Evolutionary conservation across 1,140 invertebrate species (phyloP).

Genomic region (Cydia pomonella): DNA sequence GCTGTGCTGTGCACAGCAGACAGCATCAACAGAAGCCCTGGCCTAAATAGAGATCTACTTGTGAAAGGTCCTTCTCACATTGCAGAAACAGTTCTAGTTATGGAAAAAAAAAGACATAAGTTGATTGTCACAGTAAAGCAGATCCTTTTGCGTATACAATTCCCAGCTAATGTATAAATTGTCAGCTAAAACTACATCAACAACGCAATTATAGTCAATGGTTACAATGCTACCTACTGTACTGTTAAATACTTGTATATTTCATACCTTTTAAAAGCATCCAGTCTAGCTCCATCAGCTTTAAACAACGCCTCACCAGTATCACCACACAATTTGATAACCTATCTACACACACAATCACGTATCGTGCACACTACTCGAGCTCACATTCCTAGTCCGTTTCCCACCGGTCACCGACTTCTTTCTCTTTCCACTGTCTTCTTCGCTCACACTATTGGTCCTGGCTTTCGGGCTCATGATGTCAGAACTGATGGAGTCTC

Average conservation of each 20-base stretch:
- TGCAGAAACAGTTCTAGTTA: no score
- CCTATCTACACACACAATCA: slow-evolving; percentile 59
- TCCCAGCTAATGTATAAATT: no score
- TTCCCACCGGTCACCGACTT: slow-evolving; percentile 64
- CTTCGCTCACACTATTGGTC: slow-evolving; percentile 74
- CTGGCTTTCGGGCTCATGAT: slow-evolving; percentile 67
- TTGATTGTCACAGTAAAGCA: no score
- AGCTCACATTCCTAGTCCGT: slow-evolving; percentile 66
- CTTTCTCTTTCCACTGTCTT: slow-evolving; percentile 70
- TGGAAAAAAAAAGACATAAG: no score
- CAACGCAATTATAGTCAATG: no score
- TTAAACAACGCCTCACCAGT: slow-evolving; percentile 4
- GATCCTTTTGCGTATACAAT: no score
- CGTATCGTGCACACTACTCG: slow-evolving; percentile 61
- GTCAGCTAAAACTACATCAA: no score
- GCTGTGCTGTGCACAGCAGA: no score
- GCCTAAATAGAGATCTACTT: no score
- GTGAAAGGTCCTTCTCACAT: no score
- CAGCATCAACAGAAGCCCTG: no score
- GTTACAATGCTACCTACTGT: no score
- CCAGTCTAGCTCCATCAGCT: background rate
- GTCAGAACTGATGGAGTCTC: slow-evolving; percentile 82
- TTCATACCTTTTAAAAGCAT: background rate
- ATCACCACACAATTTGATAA: slow-evolving; percentile 61
- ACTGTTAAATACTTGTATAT: background rate